Percentiles rank a stretch among this genome's conserved stretches.
Conservation (phyloP, 2,888 invertebrate species). For the Chrysotoxum bicinctum region DNA sequence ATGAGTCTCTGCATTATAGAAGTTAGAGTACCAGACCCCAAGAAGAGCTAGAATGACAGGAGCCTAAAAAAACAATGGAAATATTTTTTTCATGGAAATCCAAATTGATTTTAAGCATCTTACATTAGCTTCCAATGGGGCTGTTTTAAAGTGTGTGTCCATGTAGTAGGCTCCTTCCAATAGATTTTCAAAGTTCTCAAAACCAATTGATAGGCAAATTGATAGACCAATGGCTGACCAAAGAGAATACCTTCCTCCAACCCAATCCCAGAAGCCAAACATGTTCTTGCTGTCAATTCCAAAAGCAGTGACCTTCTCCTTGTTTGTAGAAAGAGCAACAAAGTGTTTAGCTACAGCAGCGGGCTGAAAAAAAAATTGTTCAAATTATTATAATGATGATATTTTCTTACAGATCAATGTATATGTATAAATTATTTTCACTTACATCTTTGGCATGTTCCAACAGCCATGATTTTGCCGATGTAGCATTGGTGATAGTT, state of each 20-base stretch:
- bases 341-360: slow-evolving; percentile 97
- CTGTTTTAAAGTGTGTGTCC: slow-evolving; percentile 94
- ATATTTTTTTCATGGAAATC: background rate
- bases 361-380: slow-evolving; percentile 82
- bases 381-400: background rate
- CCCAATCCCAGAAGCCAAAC: slow-evolving; percentile 99
- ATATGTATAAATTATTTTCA: slow-evolving; percentile 79
- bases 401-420: background rate
- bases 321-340: slow-evolving; percentile 98
- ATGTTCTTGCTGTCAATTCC: slow-evolving; percentile 98
- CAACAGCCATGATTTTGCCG: slow-evolving; percentile 98
- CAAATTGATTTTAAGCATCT: slow-evolving; percentile 32
- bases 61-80: slow-evolving; percentile 84
- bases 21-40: slow-evolving; percentile 97
- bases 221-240: slow-evolving; percentile 99
- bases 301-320: slow-evolving; percentile 95
- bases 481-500: slow-evolving; percentile 99
- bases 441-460: slow-evolving; percentile 92
- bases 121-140: slow-evolving; percentile 96
- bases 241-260: slow-evolving; percentile 97
- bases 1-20: slow-evolving; percentile 97
- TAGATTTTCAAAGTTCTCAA: slow-evolving; percentile 95
- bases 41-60: slow-evolving; percentile 96
- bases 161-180: slow-evolving; percentile 95
- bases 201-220: slow-evolving; percentile 95